Base-by-base conservation (phyloP, 2,113 vertebrate species). In the Oreochromis niloticus region DNA sequence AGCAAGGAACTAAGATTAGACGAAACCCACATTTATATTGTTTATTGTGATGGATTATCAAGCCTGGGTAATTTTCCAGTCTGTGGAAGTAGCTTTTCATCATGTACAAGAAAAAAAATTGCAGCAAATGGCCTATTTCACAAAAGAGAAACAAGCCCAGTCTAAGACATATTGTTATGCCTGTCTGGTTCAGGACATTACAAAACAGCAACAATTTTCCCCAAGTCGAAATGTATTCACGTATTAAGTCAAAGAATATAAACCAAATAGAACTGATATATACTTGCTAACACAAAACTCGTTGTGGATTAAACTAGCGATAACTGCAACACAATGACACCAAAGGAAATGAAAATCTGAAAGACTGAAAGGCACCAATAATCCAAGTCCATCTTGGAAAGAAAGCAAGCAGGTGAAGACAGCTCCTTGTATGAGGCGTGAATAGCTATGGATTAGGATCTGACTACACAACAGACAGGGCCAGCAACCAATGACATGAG, bases 21-120 rank as follows among this genome's bases (percentile, higher is more conserved):
- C 79, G 4, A 43, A 82, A 75, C 22, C 27, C 59, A 57, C 16
- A 17, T 79, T 75, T 78, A 34, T 78, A 52, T 78, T 78, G 73
- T 78, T 78, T 78, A n/a, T 61, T 59, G 85, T 81, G 75, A 90
- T 82, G 81, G 86, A 89, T 87, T 66, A 52, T 46, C 48, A 56
- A 43, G 68, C 7, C 2, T 30, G 14, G 22, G 22, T 85, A 41
- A 78, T 89, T 89, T 81, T 82, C 81, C 41, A 80, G 57, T 79
- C n/a, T 27, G 50, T 32, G 63, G 16, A 82, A 68, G 43, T 61
- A 81, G 36, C 57, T 88, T 66, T 75, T 54, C 30, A 43, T 80
- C 54, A 81, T 78, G 43, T 81, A 14, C 41, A 54, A 19, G 17
- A 68, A 43, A 68, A 66, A 68, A 55, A 85, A 83, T 36, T 6